Evolutionary conservation across 2,797 vertebrate genomes (phyloP), one percentile per base, ranked within the genome.

Genomic region (Coregonus ussuriensis): DNA sequence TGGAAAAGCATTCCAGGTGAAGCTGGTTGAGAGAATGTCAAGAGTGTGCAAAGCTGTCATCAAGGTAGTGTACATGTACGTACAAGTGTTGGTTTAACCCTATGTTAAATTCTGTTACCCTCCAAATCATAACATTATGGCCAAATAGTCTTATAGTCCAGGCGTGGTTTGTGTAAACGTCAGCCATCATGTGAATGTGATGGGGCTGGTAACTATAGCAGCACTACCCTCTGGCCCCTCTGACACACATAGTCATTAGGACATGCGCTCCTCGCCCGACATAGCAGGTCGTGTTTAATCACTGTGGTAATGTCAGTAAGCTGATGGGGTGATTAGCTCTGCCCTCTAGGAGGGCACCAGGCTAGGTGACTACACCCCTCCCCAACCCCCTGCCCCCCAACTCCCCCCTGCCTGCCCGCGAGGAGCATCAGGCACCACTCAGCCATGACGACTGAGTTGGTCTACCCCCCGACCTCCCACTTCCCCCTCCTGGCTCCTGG

Each of bases 241-340:
- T 25, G 51, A 13, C 29, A 21, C 59, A 47, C 35, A 51, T 37
- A 63, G 16, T 41, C 53, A 63, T 29, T 33, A 13, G 85, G 85
- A 87, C 15, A 35, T 73, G 75, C 5, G 13, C 56, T 9, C 56
- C n/a, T n/a, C n/a, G n/a, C n/a, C n/a, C 53, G n/a, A 62, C n/a
- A 62, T 62, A 21, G 56, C 41, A 71, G 80, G 77, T 86, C 79
- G 74, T 86, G 79, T 76, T 84, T 87, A 91, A 92, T 91, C 76
- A 72, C 75, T 59, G 75, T 67, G 86, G 71, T 91, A 91, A 94
- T 93, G 86, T 92, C 90, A 93, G 68, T 80, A 76, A 88, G 75
- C 82, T 91, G 88, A 93, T 91, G 18, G 56, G 56, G 56, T 18
- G 56, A 62, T 62, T 62, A 66, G 51, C 63, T 83, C 9, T 74